Percentiles rank a stretch among this genome's conserved stretches.
Evolutionary conservation across 23 tunicate genomes (phyloP).

Genomic region (Botrylloides violaceus): DNA sequence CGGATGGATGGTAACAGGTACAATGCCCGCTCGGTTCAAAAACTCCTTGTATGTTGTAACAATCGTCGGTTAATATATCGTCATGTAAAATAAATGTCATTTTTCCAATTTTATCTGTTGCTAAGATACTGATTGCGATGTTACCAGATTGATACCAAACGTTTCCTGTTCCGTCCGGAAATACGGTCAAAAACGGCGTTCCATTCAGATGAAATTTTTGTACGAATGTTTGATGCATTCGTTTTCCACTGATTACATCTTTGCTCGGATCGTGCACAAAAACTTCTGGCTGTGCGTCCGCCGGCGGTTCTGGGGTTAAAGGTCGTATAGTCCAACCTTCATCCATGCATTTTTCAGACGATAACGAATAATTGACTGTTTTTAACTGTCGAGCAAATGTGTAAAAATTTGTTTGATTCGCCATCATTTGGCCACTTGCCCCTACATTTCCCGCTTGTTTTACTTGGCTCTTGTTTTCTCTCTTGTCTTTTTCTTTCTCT

Average conservation of each 20-base stretch:
- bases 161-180: constrained; percentile 78
- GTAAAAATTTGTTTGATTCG: constrained; percentile 75
- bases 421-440: constrained; percentile 20
- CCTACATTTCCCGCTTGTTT: constrained; percentile 15
- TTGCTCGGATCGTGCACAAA: constrained; percentile 37
- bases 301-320: constrained; percentile 40
- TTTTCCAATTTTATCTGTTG: constrained; percentile 59
- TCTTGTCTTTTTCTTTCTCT: constrained; percentile 41
- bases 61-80: constrained; percentile 46
- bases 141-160: constrained; percentile 75
- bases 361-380: constrained; percentile 71
- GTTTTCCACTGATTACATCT: constrained; percentile 56
- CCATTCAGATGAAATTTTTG: constrained; percentile 60
- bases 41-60: constrained; percentile 45
- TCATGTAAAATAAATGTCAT: constrained; percentile 54
- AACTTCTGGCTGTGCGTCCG: constrained; percentile 42
- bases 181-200: constrained; percentile 36
- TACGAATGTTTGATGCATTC: constrained; percentile 36
- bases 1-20: constrained; percentile 59
- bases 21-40: constrained; percentile 70
- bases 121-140: constrained; percentile 57
- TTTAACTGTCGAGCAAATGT: constrained; percentile 83
- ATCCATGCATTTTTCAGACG: constrained; percentile 83
- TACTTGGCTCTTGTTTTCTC: constrained; percentile 35
- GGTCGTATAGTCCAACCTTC: constrained; percentile 92